These are phyloP conservation scores for Gallirallus australis DNA, from an alignment of 2,797 vertebrate species.

Conservation along the genomic window DNA sequence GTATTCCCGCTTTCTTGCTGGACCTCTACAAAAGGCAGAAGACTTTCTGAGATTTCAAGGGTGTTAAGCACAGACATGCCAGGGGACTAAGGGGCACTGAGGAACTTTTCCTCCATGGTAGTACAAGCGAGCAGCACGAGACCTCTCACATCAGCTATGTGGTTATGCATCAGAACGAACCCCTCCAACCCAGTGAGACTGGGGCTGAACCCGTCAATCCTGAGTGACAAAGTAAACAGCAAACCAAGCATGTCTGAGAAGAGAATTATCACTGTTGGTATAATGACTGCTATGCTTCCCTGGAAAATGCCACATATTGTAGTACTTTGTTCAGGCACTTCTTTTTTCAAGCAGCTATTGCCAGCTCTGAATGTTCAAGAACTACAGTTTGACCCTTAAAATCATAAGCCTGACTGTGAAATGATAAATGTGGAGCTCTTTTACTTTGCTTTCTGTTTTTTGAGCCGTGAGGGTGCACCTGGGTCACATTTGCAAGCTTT, in stretches of 20 bases:
- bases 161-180: rapidly evolving
- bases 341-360: neutral
- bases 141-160: neutral
- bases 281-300: neutral
- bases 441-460: slow-evolving; percentile 47
- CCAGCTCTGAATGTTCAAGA: slow-evolving; percentile 45
- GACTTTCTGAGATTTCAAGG: neutral
- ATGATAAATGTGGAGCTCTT: slow-evolving; percentile 25
- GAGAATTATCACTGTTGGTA: neutral
- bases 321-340: neutral
- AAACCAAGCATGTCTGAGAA: neutral
- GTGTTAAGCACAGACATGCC: neutral
- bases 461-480: slow-evolving; percentile 34
- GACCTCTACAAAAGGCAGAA: neutral
- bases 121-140: neutral
- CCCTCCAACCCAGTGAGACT: neutral
- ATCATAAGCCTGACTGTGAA: slow-evolving; percentile 25
- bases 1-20: neutral
- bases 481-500: slow-evolving; percentile 67
- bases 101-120: neutral
- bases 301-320: slow-evolving; percentile 23
- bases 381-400: slow-evolving; percentile 43
- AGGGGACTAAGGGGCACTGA: neutral
- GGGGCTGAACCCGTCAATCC: neutral
- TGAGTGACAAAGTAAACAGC: neutral